Evolutionary conservation across 37 sponge, comb jelly and placozoan genomes (phyloP).

Genomic region (Aphrocallistes beatrix): DNA sequence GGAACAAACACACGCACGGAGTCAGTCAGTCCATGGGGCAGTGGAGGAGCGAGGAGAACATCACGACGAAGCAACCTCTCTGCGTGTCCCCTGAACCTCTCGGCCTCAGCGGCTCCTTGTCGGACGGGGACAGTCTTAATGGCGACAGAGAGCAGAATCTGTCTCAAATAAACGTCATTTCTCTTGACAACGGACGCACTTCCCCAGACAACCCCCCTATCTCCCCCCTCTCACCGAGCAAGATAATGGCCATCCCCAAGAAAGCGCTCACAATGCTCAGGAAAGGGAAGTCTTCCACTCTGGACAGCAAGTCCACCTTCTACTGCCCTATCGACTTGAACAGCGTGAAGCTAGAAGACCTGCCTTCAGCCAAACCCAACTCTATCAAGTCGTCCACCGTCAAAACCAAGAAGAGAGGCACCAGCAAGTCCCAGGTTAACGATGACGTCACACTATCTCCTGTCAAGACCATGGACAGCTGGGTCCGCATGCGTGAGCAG

Average conservation of each 20-base stretch:
- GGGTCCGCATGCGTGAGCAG: neutral
- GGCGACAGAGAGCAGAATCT: neutral
- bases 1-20: neutral
- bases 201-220: neutral
- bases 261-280: neutral
- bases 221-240: neutral
- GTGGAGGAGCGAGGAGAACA: constrained; percentile 9
- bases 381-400: neutral
- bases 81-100: neutral
- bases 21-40: neutral
- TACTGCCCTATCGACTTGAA: neutral
- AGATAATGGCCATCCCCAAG: neutral
- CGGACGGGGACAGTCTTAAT: too few relatives aligned
- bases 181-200: neutral
- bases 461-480: neutral
- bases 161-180: neutral
- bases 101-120: too few relatives aligned
- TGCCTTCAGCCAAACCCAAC: neutral
- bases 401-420: neutral
- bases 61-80: neutral
- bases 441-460: neutral
- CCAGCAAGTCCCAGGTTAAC: neutral
- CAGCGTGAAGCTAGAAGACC: neutral
- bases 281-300: neutral
- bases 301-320: neutral